Evolutionary conservation across 2,888 invertebrate genomes (phyloP), one percentile per base, ranked within the genome.

Genomic region (Drosophila stalkeri): DNA sequence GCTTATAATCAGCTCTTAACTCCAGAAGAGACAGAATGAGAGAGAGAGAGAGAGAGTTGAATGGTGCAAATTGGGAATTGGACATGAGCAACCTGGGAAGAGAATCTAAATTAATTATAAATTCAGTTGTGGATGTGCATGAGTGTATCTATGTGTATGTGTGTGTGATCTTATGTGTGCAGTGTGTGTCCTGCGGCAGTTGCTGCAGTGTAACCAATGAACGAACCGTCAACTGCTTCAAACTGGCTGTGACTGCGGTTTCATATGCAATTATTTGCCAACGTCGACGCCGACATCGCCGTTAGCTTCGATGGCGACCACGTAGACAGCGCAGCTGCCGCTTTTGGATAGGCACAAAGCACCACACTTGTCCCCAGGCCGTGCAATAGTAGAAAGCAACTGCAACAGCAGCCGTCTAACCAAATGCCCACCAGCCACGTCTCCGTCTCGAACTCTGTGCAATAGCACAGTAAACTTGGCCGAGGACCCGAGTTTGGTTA

Each of bases 181-280:
- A n/a, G 3, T 20, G 16, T 9, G 46, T n/a, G 51, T 62, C 49
- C 59, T 67, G 72, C 47, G 54, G 66, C 64, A 69, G n/a, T 55
- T 65, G 65, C 64, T 62, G 63, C 71, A 75, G 39, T 63, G 70
- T 67, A 74, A 49, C 64, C 60, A 51, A 33, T 59, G 63, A 64
- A 52, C 57, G 56, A 70, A 61, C 72, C 78, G 75, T 78, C 86
- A 89, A 89, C 86, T 79, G 87, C 79, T 79, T 81, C 74, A 68
- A 80, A 75, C 74, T 72, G 74, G 66, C 72, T 75, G 87, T 77
- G 72, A 74, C 72, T 89, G 89, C 81, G 86, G 86, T 86, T 86
- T 86, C 87, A 86, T 86, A 81, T 84, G 85, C 85, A 86, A 89
- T 89, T 89, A 84, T 84, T 86, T 87, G 82, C 63, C 71, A 75